A percentile compares a stretch with the other conserved stretches of the same genome.
Evolutionary conservation across 1,140 invertebrate genomes (phyloP).

Genomic region (Megathymus violae): DNA sequence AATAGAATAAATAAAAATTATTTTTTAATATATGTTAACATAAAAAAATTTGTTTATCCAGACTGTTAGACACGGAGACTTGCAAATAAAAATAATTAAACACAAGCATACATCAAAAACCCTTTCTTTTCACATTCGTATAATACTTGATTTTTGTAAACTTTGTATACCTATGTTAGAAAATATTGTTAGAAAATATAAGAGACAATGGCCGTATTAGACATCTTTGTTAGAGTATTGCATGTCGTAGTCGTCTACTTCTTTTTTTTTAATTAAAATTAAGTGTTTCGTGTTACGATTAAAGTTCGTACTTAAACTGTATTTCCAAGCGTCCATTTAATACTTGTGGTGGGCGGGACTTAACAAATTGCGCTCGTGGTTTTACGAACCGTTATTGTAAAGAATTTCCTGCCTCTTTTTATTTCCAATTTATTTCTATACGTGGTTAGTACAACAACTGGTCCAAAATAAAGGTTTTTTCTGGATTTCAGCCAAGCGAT

Average conservation of each 20-base stretch:
- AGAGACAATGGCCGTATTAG: too few relatives aligned
- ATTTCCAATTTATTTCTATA: conserved; percentile 25
- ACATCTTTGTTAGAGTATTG: not conserved
- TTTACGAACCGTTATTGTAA: conserved; percentile 27
- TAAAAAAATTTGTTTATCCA: too few relatives aligned
- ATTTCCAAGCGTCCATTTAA: conserved; percentile 23
- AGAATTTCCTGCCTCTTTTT: conserved; percentile 25
- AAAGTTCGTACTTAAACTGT: conserved; percentile 21
- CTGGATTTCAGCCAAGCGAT: conserved; percentile 29
- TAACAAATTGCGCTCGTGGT: conserved; percentile 30
- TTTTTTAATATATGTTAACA: too few relatives aligned
- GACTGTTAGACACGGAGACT: too few relatives aligned
- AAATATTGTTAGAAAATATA: too few relatives aligned
- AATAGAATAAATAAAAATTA: too few relatives aligned
- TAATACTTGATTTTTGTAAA: too few relatives aligned
- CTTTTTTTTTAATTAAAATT: conserved; percentile 4
- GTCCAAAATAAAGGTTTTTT: conserved; percentile 24
- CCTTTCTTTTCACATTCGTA: too few relatives aligned
- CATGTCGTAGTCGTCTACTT: too few relatives aligned
- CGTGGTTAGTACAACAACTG: conserved; percentile 28
- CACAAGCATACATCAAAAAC: too few relatives aligned
- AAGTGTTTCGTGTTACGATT: conserved; percentile 13
- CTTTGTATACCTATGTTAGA: too few relatives aligned
- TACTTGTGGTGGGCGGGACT: conserved; percentile 25
- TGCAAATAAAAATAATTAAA: too few relatives aligned